Conservation (phyloP, 2,113 vertebrate species). For the Coryphaenoides rupestris region DNA sequence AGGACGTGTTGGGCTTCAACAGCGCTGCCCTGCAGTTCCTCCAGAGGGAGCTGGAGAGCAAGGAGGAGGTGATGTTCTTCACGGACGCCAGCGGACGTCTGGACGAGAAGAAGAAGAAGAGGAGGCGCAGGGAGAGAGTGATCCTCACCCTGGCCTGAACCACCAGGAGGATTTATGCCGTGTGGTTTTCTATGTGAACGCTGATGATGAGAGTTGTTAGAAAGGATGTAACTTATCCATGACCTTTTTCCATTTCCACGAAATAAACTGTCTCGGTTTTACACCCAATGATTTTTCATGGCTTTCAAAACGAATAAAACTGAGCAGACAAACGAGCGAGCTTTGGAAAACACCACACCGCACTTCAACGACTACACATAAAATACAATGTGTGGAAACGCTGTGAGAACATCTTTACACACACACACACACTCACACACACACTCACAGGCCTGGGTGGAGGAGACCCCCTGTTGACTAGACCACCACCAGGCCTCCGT, state of each 20-base stretch:
- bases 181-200: constrained; percentile 20
- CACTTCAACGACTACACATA: too few species aligned
- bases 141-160: constrained; percentile 81
- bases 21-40: constrained; percentile 88
- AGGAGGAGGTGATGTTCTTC: constrained; percentile 92
- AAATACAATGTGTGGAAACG: neutral
- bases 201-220: constrained; percentile 17
- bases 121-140: constrained; percentile 84
- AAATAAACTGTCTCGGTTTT: constrained; percentile 52
- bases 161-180: constrained; percentile 2
- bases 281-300: constrained; percentile 12
- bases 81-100: constrained; percentile 86
- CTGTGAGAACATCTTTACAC: constrained; percentile 1
- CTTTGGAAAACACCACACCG: too few species aligned
- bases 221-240: constrained; percentile 6
- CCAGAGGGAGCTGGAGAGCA: constrained; percentile 87
- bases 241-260: constrained; percentile 18
- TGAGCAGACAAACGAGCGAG: neutral
- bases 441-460: neutral
- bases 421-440: constrained; percentile 19
- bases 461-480: constrained; percentile 29
- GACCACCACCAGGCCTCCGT: constrained; percentile 51
- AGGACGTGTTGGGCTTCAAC: constrained; percentile 94
- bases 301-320: constrained; percentile 40
- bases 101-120: constrained; percentile 83